phyloP scores from a whole-genome alignment of 2,113 vertebrate species.

The Sprattus sprattus region DNA sequence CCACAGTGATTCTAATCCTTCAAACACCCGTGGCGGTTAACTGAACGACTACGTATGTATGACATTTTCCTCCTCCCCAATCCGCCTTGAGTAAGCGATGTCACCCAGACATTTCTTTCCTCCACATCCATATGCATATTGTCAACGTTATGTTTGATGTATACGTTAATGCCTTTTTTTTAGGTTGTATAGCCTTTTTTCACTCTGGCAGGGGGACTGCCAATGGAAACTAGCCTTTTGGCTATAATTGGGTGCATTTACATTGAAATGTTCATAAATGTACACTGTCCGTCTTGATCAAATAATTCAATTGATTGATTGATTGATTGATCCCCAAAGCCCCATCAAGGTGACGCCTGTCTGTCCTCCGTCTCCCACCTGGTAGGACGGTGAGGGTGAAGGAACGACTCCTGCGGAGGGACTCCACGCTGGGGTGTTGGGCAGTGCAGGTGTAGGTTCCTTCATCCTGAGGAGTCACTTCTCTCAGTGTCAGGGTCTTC shows the following conservation, averaged over 20 bases:
- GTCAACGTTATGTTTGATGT: no score
- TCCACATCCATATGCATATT: no score
- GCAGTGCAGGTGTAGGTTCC: slow-evolving; percentile 71
- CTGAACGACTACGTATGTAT: not conserved
- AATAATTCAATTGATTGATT: no score
- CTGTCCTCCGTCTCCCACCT: slow-evolving; percentile 49
- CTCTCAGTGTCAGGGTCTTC: slow-evolving; percentile 59
- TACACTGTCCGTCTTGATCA: no score
- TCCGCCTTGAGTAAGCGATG: not conserved
- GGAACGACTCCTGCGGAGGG: slow-evolving; percentile 58
- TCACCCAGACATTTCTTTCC: not conserved
- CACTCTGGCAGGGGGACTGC: no score
- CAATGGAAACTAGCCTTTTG: no score
- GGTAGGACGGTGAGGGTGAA: slow-evolving; percentile 65
- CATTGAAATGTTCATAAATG: no score
- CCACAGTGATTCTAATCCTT: not conserved
- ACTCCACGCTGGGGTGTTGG: slow-evolving; percentile 56
- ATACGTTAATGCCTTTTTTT: no score
- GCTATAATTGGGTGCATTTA: no score
- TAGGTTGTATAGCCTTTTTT: no score
- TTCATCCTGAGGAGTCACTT: slow-evolving; percentile 50
- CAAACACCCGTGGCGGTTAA: not conserved
- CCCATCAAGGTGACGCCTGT: not conserved
- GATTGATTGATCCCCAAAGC: no score
- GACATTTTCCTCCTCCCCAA: not conserved